phyloP scores from a whole-genome alignment of 2,888 invertebrate species.

The Agapostemon virescens region DNA sequence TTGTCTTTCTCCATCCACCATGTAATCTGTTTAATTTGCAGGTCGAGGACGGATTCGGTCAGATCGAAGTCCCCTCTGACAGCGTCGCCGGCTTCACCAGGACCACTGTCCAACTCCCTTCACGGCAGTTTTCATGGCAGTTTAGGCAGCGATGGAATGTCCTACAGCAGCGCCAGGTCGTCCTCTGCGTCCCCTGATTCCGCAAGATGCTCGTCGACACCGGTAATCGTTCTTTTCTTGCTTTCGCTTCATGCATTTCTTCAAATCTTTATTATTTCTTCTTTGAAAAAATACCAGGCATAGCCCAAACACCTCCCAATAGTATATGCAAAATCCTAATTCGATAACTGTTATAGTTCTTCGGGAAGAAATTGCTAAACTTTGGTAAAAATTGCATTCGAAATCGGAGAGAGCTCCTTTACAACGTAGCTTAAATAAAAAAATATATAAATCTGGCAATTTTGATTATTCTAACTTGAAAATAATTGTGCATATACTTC shows the following conservation, averaged over 20 bases:
- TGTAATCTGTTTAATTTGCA: conserved; percentile 63
- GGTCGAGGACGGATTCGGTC: conserved; percentile 79
- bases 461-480: no score
- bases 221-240: conserved; percentile 66
- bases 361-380: no score
- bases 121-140: conserved; percentile 79
- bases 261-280: neutral
- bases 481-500: no score
- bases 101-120: conserved; percentile 77
- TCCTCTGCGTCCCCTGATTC: conserved; percentile 79
- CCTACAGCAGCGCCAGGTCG: conserved; percentile 79
- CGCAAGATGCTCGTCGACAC: conserved; percentile 77
- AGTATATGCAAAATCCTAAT: neutral
- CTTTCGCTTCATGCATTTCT: neutral
- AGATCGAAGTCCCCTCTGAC: conserved; percentile 78
- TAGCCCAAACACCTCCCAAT: no score
- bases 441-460: no score
- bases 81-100: conserved; percentile 78
- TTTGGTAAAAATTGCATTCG: no score
- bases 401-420: no score
- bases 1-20: conserved; percentile 31
- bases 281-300: neutral
- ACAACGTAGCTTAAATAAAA: no score
- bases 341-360: neutral
- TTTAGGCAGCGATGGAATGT: conserved; percentile 80